Percentiles rank a stretch among this genome's conserved stretches.
Conservation (phyloP, 2,113 vertebrate genomes). For the Dicentrarchus labrax region DNA sequence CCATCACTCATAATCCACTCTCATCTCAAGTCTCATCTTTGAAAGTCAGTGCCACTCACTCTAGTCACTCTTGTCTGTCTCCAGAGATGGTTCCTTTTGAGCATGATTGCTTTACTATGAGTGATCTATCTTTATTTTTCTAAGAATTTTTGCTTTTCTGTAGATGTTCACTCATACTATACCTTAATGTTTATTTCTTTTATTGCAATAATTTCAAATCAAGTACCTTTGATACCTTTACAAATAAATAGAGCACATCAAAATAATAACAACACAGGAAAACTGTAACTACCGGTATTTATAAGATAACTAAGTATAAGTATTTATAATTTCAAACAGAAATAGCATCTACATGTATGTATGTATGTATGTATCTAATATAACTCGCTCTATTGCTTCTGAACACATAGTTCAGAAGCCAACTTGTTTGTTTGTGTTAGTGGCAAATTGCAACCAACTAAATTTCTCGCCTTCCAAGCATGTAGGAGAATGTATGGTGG, state of each 20-base stretch:
- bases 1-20: conserved; percentile 7
- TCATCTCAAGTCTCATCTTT: not conserved
- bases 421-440: no score
- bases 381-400: not conserved
- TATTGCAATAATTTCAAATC: not conserved
- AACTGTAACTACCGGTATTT: no score
- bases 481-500: no score
- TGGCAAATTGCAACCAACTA: no score
- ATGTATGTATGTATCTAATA: no score
- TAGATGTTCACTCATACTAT: not conserved
- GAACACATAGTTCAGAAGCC: no score
- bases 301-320: no score
- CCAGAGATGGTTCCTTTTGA: not conserved
- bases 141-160: not conserved
- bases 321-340: not conserved
- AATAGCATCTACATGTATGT: not conserved
- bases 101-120: not conserved
- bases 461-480: no score
- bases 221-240: not conserved
- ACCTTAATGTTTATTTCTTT: not conserved
- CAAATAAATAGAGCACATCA: not conserved
- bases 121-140: not conserved
- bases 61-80: not conserved
- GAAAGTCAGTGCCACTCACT: not conserved
- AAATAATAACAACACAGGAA: not conserved